Percentiles rank a stretch among this genome's conserved stretches.
phyloP scores from a whole-genome alignment of 2,113 vertebrate genomes.

The Perca schrenkii region DNA sequence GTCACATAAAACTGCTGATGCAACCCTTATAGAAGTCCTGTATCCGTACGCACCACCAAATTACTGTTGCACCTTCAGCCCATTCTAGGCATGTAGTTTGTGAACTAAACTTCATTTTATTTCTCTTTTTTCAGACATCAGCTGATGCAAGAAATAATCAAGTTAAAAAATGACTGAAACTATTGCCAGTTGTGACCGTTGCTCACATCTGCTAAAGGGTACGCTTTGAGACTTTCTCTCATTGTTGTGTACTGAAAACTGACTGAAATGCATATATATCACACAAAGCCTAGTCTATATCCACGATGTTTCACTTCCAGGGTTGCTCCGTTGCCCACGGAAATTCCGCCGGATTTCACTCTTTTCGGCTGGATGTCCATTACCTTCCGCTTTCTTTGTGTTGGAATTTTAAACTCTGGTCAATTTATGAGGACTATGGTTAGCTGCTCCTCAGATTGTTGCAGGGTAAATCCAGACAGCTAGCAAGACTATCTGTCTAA shows the following conservation, averaged over 20 bases:
- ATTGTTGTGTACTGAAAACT: not conserved
- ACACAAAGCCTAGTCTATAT: not conserved
- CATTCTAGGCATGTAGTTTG: not conserved
- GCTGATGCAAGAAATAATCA: not conserved
- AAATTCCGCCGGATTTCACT: too few species aligned
- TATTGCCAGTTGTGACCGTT: too few species aligned
- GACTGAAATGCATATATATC: not conserved
- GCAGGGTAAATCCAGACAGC: too few species aligned
- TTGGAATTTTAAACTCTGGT: too few species aligned
- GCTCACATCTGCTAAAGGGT: not conserved
- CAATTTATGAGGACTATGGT: too few species aligned
- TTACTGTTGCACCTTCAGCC: not conserved
- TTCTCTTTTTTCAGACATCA: not conserved
- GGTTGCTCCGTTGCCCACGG: too few species aligned
- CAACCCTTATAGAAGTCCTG: slow-evolving; percentile 3
- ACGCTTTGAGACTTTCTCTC: not conserved
- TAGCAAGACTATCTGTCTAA: too few species aligned
- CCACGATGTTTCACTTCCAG: too few species aligned
- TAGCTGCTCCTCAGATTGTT: too few species aligned
- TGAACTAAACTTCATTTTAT: not conserved
- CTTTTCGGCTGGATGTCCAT: too few species aligned
- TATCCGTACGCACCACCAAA: slow-evolving; percentile 13
- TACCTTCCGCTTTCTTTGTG: too few species aligned
- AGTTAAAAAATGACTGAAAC: not conserved
- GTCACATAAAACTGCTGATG: slow-evolving; percentile 62